phyloP scores from a whole-genome alignment of 1,140 invertebrate species.

The Leptopilina boulardi region DNA sequence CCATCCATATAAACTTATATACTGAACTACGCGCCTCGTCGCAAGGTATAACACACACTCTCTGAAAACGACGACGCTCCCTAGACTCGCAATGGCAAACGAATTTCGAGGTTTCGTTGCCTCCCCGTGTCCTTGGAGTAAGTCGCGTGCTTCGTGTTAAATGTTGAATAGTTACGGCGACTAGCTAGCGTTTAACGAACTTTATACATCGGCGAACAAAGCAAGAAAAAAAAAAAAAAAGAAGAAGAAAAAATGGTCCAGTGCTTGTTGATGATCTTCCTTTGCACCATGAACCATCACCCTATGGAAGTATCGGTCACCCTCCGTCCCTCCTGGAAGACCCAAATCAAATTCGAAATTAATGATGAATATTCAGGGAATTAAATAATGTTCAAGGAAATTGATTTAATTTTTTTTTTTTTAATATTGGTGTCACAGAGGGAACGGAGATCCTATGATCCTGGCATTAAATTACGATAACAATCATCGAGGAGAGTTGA shows the following conservation, averaged over 20 bases:
- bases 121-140: constrained; percentile 22
- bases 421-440: not conserved
- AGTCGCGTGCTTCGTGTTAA: constrained; percentile 21
- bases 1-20: constrained; percentile 31
- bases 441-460: not conserved
- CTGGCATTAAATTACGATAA: not conserved
- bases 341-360: not conserved
- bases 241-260: not conserved
- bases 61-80: constrained; percentile 19
- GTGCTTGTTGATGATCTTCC: not conserved
- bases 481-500: not conserved
- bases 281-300: not conserved
- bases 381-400: not conserved
- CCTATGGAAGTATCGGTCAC: constrained; percentile 18
- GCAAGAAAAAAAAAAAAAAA: not conserved
- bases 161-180: constrained; percentile 20
- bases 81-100: constrained; percentile 18
- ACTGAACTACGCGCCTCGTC: constrained; percentile 22
- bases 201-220: constrained; percentile 32
- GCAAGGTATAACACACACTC: constrained; percentile 12
- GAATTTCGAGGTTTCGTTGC: constrained; percentile 11
- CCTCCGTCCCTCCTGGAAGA: constrained; percentile 19
- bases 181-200: constrained; percentile 30
- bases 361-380: too few relatives aligned
- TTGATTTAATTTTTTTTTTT: too few relatives aligned